These are phyloP conservation scores for Leptestheria dahalacensis DNA, from an alignment of 1,140 invertebrate species.

Conservation along the genomic window DNA sequence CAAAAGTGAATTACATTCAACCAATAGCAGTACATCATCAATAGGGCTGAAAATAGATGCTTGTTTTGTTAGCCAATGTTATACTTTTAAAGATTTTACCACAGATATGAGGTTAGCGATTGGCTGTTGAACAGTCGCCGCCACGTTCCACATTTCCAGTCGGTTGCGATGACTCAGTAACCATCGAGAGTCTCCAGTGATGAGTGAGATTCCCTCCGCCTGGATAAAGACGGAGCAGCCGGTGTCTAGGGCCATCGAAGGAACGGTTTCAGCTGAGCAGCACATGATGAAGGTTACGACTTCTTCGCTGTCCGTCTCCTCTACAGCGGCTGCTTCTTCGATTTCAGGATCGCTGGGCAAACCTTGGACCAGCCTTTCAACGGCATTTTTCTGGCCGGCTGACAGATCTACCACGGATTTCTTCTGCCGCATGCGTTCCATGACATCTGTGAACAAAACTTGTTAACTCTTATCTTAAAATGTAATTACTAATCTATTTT, in stretches of 20 bases:
- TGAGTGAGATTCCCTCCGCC: not conserved
- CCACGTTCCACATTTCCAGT: not conserved
- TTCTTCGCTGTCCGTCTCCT: too few species aligned
- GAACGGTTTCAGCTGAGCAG: not conserved
- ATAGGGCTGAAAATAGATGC: too few species aligned
- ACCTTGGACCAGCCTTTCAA: not conserved
- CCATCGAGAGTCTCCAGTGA: not conserved
- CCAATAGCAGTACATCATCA: not conserved
- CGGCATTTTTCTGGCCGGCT: not conserved
- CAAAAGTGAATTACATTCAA: not conserved
- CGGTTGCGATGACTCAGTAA: not conserved
- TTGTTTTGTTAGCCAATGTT: too few species aligned
- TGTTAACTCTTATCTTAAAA: too few species aligned
- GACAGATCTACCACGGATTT: not conserved
- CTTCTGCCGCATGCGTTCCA: not conserved
- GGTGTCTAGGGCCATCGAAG: not conserved
- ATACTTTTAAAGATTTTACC: too few species aligned
- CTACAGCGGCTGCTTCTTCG: not conserved
- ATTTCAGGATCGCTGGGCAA: not conserved
- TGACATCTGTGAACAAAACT: not conserved
- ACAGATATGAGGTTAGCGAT: not conserved
- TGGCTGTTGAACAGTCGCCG: not conserved
- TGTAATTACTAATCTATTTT: too few species aligned
- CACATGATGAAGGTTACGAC: not conserved
- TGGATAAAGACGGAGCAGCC: not conserved